These are phyloP conservation scores for Eudemis profundana DNA, from an alignment of 2,888 invertebrate species.

Conservation along the genomic window DNA sequence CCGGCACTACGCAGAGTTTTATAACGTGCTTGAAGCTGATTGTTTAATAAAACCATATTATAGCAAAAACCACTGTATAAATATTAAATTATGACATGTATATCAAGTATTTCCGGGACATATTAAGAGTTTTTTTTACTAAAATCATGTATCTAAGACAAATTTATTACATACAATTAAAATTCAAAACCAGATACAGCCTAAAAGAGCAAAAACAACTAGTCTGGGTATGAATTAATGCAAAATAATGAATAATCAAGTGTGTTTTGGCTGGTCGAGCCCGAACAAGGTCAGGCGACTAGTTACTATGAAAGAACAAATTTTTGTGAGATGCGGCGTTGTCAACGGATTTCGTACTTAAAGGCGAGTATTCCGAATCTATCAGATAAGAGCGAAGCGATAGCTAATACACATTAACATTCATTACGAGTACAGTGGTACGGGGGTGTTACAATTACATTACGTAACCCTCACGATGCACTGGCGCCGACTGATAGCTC, in stretches of 20 bases:
- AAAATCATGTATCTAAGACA: slow-evolving; percentile 30
- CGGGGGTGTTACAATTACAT: slow-evolving; percentile 42
- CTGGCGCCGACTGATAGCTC: slow-evolving; percentile 66
- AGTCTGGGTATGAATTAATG: slow-evolving; percentile 61
- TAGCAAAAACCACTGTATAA: neutral
- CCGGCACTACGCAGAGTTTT: slow-evolving; percentile 27
- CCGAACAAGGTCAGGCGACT: slow-evolving; percentile 58
- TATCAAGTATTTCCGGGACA: slow-evolving; percentile 16
- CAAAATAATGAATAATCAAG: slow-evolving; percentile 69
- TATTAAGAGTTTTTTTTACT: slow-evolving; percentile 14
- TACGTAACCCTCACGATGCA: slow-evolving; percentile 49
- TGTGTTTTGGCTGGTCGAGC: slow-evolving; percentile 57
- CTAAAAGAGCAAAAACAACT: slow-evolving; percentile 50
- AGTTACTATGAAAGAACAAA: slow-evolving; percentile 51
- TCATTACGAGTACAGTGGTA: slow-evolving; percentile 39
- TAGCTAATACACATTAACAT: slow-evolving; percentile 41
- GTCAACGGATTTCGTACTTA: slow-evolving; percentile 32
- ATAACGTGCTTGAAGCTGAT: slow-evolving; percentile 7
- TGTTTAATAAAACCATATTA: neutral
- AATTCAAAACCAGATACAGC: slow-evolving; percentile 49
- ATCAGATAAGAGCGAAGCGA: slow-evolving; percentile 38
- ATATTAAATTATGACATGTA: neutral
- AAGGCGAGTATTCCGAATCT: slow-evolving; percentile 8
- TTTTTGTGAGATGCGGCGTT: slow-evolving; percentile 22
- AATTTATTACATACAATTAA: slow-evolving; percentile 42